phyloP scores from a whole-genome alignment of 2,113 vertebrate genomes.

The Hucho hucho region DNA sequence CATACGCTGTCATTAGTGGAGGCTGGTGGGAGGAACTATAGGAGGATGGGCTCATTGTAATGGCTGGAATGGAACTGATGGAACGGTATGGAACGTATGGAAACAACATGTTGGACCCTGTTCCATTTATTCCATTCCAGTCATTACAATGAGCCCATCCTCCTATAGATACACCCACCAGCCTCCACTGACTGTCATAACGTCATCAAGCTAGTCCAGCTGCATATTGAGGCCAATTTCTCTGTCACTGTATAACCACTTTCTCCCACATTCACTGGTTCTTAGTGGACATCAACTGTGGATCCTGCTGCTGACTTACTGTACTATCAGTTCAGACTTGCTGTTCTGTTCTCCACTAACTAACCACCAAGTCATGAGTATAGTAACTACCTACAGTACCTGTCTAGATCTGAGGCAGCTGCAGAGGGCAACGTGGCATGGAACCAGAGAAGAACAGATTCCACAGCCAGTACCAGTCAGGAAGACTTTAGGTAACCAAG shows the following conservation, averaged over 20 bases:
- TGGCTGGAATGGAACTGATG: too few relatives aligned
- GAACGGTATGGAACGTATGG: too few relatives aligned
- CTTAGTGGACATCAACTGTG: not conserved
- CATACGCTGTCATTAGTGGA: too few relatives aligned
- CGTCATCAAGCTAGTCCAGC: not conserved
- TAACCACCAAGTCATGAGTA: slow-evolving; percentile 47
- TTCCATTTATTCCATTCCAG: too few relatives aligned
- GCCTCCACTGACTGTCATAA: not conserved
- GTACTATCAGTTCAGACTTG: not conserved
- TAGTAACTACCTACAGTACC: slow-evolving; percentile 48
- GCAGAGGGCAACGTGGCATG: slow-evolving; percentile 74
- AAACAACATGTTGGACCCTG: too few relatives aligned
- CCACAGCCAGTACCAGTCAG: slow-evolving; percentile 78
- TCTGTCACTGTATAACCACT: not conserved
- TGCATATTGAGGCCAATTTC: not conserved
- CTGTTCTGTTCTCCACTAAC: not conserved
- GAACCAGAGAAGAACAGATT: slow-evolving; percentile 77
- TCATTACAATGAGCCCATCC: too few relatives aligned
- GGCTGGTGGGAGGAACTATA: too few relatives aligned
- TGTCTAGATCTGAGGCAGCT: slow-evolving; percentile 74
- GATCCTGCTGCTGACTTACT: not conserved
- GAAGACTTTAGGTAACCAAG: slow-evolving; percentile 92
- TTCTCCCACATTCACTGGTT: not conserved
- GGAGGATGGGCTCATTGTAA: too few relatives aligned
- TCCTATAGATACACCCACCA: too few relatives aligned